Evolutionary conservation across 1,140 invertebrate genomes (phyloP), one percentile per base, ranked within the genome.

Genomic region (Ctenoplectra terminalis): DNA sequence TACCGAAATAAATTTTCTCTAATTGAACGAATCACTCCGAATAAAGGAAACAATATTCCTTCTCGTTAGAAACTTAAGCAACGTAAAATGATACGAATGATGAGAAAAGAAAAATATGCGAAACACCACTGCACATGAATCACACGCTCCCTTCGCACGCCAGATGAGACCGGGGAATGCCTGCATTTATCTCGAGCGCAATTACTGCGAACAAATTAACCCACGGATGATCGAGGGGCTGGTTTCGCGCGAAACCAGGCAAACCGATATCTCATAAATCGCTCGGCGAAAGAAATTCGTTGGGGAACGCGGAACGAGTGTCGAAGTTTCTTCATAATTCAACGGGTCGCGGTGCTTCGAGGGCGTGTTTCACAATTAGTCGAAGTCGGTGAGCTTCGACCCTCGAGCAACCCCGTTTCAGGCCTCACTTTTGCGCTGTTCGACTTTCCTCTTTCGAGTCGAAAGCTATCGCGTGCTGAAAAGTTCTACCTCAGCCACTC

Each of bases 251-350:
- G 46, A 29, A 75, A 40, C 60, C 20, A 8, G 31, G 46, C 17
- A 15, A 76, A 40, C 60, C 52, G 66, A 37, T 70, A 48, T 70
- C 54, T 40, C 66, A 70, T 70, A 78, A 78, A 78, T 78, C 52
- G 29, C 17, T 4, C 3, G 17, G 34, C 37, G 26, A 78, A 78
- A 78, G 77, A 79, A 72, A 52, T 40, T 52, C 31, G 63, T 20
- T 2, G 2, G 76, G 29, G 29, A 23, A 31, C 31, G 61, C 63
- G 61, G 7, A 63, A 79, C 50, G 64, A 58, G 29, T 11, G 40
- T 67, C 64, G 40, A 76, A 81, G 60, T 81, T 81, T 81, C 71
- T 81, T 81, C 79, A 76, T 81, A 81, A 81, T 76, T 81, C 61
- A 81, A 40, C 40, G 48, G 26, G 61, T 76, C 29, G 72, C 70